A percentile compares a stretch with the other conserved stretches of the same genome.
These are phyloP conservation scores for Macrobrachium rosenbergii DNA, from an alignment of 1,140 invertebrate genomes.

Conservation along the genomic window DNA sequence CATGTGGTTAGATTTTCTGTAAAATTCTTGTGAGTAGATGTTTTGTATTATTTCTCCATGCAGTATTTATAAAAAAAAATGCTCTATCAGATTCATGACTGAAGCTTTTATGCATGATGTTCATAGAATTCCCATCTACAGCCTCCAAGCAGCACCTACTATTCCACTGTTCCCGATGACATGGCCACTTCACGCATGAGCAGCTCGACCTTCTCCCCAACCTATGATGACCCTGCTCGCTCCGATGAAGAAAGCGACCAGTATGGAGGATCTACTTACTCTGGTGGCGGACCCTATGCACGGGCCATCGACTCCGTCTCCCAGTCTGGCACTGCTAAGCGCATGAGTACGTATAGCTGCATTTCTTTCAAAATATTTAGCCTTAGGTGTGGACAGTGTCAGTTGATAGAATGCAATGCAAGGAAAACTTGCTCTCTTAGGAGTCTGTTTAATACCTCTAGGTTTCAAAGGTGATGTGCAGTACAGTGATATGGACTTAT, in stretches of 20 bases:
- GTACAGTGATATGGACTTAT: too few species aligned
- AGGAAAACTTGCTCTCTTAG: too few species aligned
- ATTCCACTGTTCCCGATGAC: conserved; percentile 66
- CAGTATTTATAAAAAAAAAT: background rate
- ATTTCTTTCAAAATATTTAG: background rate
- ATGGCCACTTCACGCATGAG: conserved; percentile 58
- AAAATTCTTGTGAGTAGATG: too few species aligned
- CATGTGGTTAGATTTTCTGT: too few species aligned
- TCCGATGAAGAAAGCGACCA: conserved; percentile 66
- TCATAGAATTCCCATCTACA: conserved; percentile 25
- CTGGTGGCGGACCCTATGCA: conserved; percentile 66
- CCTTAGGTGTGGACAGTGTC: background rate
- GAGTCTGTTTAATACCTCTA: too few species aligned
- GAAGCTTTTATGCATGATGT: background rate
- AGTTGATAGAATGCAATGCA: too few species aligned
- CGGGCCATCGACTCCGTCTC: conserved; percentile 65
- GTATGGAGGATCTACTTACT: conserved; percentile 66
- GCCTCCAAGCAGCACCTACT: conserved; percentile 66
- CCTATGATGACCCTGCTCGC: conserved; percentile 66
- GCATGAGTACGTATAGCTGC: conserved; percentile 58
- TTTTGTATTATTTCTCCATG: too few species aligned
- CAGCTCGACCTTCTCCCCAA: conserved; percentile 64
- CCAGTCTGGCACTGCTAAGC: conserved; percentile 66
- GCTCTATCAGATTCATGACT: background rate
- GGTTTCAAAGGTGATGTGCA: too few species aligned